Conservation (phyloP, 1,140 invertebrate genomes). For the Chironomus tepperi region DNA sequence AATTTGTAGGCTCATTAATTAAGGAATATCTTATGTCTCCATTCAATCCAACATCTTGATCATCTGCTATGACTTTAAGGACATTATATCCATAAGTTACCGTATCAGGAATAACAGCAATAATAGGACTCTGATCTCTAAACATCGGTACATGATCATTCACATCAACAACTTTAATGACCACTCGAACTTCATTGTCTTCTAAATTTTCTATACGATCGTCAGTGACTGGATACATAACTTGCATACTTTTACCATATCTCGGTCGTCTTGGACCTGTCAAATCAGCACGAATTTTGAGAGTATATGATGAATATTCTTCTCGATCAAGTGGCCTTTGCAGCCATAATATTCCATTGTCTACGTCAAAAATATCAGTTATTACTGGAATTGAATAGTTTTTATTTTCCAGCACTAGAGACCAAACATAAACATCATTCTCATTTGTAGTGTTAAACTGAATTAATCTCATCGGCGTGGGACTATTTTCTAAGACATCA, state of each 20-base stretch:
- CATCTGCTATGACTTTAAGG: constrained; percentile 59
- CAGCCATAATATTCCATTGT: constrained; percentile 61
- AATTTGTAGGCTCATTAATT: constrained; percentile 53
- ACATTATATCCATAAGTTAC: constrained; percentile 72
- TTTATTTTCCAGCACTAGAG: constrained; percentile 26
- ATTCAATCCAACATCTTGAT: constrained; percentile 65
- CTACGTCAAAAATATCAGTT: constrained; percentile 45
- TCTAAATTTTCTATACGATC: constrained; percentile 56
- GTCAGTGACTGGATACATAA: constrained; percentile 62
- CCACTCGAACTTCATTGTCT: constrained; percentile 43
- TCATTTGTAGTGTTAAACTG: constrained; percentile 52
- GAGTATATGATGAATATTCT: constrained; percentile 51
- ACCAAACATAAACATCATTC: constrained; percentile 44
- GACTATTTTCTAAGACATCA: constrained; percentile 64
- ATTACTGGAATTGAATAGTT: not conserved
- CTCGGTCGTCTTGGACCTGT: constrained; percentile 32
- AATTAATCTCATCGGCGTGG: constrained; percentile 56
- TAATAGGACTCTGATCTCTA: constrained; percentile 58
- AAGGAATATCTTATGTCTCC: constrained; percentile 72
- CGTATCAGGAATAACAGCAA: constrained; percentile 67
- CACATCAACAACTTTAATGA: constrained; percentile 65
- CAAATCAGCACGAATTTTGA: constrained; percentile 55
- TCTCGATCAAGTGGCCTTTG: constrained; percentile 61
- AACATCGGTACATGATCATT: constrained; percentile 77
- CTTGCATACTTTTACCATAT: constrained; percentile 51